Conservation (phyloP, 2,113 vertebrate species). For the Rattus rattus region DNA sequence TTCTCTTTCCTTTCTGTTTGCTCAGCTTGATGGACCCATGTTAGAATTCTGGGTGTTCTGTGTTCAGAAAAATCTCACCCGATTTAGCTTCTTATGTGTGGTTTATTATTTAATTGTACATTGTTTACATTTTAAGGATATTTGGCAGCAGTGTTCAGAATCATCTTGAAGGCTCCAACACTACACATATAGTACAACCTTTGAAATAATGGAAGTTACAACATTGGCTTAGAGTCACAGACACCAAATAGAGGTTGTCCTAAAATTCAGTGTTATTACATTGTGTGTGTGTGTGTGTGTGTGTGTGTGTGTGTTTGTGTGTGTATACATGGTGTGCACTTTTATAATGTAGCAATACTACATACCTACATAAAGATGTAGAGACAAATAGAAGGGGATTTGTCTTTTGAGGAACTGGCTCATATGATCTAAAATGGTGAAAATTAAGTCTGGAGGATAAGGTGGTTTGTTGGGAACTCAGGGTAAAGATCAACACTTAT, state of each 20-base stretch:
- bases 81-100: constrained; percentile 15
- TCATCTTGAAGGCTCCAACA: background rate
- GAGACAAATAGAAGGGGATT: background rate
- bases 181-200: background rate
- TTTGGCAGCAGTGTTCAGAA: background rate
- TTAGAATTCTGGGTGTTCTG: background rate
- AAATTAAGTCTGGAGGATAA: background rate
- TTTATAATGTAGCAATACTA: background rate
- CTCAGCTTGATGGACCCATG: background rate
- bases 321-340: background rate
- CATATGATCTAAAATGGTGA: background rate
- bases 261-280: background rate
- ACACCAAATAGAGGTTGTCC: background rate
- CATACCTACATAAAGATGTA: background rate
- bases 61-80: constrained; percentile 20
- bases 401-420: background rate
- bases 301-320: background rate
- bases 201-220: background rate
- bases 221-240: background rate
- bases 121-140: constrained; percentile 26
- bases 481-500: background rate
- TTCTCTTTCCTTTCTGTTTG: constrained; percentile 57
- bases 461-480: background rate
- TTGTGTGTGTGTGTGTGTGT: background rate
- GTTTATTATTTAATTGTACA: background rate